These are phyloP conservation scores for Chironex yamaguchii DNA, from an alignment of 30 jellyfish, hydroid and myxozoan species.

Conservation along the genomic window DNA sequence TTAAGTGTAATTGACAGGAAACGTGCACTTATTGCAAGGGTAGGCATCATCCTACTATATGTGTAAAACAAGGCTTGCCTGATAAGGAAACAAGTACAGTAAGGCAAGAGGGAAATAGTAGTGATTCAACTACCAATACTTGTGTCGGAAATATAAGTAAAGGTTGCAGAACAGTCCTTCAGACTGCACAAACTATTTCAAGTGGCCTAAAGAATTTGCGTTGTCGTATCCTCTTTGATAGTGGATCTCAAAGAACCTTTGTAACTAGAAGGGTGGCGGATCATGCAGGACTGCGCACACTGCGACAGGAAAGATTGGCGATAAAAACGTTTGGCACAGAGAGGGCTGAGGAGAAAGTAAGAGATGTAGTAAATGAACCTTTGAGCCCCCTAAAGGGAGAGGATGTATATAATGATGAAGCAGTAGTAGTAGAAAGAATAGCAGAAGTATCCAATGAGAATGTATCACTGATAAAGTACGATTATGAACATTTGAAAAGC, in stretches of 20 bases:
- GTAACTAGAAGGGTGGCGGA: conserved; percentile 10
- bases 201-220: background rate
- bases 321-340: background rate
- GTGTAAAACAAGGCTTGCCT: too few relatives aligned
- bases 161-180: conserved; percentile 24
- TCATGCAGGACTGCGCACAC: background rate
- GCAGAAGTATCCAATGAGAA: conserved; percentile 22
- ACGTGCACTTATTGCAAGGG: background rate
- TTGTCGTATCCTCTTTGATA: background rate
- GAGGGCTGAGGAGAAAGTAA: background rate
- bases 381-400: background rate
- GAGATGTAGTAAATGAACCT: background rate
- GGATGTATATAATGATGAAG: background rate
- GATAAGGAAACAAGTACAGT: background rate
- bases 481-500: conserved; percentile 17
- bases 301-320: background rate
- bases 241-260: conserved; percentile 24
- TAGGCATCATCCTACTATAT: background rate
- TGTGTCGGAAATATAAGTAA: background rate
- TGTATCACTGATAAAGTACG: background rate
- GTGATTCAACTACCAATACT: background rate
- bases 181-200: conserved; percentile 25
- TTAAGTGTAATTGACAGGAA: background rate
- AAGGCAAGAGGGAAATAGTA: background rate
- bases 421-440: conserved; percentile 5